Conservation (phyloP, 1,140 invertebrate species). For the Copidosoma floridanum region DNA sequence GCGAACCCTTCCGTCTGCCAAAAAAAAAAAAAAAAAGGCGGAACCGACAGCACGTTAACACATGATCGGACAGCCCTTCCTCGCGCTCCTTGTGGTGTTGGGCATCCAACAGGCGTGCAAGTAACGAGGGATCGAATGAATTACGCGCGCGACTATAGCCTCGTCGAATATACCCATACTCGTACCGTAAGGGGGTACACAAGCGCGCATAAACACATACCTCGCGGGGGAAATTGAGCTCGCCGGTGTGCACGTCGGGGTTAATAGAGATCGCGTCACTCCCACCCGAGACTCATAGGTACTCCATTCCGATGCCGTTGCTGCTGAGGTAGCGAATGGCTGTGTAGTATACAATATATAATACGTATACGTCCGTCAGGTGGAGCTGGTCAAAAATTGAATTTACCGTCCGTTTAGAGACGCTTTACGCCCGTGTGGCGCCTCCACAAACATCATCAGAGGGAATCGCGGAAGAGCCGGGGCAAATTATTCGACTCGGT, state of each 20-base stretch:
- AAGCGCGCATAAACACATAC: constrained; percentile 28
- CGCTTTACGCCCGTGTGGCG: not conserved
- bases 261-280: constrained; percentile 45
- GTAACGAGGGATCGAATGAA: constrained; percentile 44
- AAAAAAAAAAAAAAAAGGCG: too few relatives aligned
- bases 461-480: not conserved
- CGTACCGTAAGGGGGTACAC: too few relatives aligned
- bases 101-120: too few relatives aligned
- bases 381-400: constrained; percentile 1
- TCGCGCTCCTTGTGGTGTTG: too few relatives aligned
- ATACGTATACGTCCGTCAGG: not conserved
- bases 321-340: constrained; percentile 12
- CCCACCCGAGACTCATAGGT: too few relatives aligned
- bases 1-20: too few relatives aligned
- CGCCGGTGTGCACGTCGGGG: constrained; percentile 28
- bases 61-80: too few relatives aligned
- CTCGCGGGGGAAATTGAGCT: constrained; percentile 37
- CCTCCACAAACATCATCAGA: not conserved
- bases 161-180: constrained; percentile 16
- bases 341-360: constrained; percentile 19
- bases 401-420: not conserved
- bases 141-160: constrained; percentile 41
- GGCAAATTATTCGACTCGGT: too few relatives aligned
- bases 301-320: constrained; percentile 15
- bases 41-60: not conserved